Evolutionary conservation across 2,888 invertebrate species (phyloP), one percentile per base, ranked within the genome.

Genomic region (Drosophila picticornis): DNA sequence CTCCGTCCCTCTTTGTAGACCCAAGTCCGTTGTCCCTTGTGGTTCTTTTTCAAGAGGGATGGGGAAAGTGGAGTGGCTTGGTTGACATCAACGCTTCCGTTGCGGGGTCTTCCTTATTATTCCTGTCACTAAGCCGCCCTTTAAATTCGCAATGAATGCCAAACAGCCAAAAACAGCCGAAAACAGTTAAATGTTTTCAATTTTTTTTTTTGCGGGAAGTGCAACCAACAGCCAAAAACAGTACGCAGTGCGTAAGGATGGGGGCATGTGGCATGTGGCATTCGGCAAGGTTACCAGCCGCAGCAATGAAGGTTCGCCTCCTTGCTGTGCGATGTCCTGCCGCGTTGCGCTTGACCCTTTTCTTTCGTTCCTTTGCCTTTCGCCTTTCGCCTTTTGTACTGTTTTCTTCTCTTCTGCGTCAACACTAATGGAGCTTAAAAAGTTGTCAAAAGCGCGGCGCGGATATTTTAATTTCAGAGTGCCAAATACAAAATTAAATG

Each of bases 71-170:
- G 46, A 25, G 46, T 25, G 46, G 58, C 51, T 50, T 53, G 57
- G 84, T 88, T 86, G 88, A 85, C 88, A 86, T 88, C 85, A 83
- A 83, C 85, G 85, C 85, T 86, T 86, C 85, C 85, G 85, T 74
- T 77, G 83, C 86, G 81, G 77, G 76, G 16, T 25, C 88, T 88
- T 86, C 88, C 88, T 86, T 86, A 86, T 88, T 86, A 86, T 86
- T 86, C 85, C 85, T 88, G 85, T 86, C 85, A 86, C 85, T 88
- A 86, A 86, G 87, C 89, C 87, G 84, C 84, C 87, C 87, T 86
- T 88, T 87, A 88, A 88, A 87, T 87, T 88, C 84, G 87, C 87
- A 89, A 87, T 87, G 87, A 87, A 87, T 87, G 87, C 89, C 87
- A 88, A 87, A 87, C 83, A 85, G 83, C 85, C 81, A 76, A 84